Conservation (phyloP, 2,113 vertebrate species). For the Cinclus mexicanus region DNA sequence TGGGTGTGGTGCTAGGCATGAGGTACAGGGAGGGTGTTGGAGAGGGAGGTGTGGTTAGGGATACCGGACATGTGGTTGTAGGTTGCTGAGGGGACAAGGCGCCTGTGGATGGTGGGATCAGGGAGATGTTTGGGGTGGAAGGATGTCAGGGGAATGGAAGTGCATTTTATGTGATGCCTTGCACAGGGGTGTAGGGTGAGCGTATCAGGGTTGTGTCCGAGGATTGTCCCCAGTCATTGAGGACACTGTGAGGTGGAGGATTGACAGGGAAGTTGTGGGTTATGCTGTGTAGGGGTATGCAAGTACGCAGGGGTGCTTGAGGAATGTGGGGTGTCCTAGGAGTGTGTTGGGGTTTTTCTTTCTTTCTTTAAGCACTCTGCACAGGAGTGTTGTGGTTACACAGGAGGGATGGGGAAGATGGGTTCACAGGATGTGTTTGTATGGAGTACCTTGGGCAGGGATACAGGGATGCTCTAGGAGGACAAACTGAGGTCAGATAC, state of each 20-base stretch:
- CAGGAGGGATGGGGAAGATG: neutral
- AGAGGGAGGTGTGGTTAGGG: rapidly evolving
- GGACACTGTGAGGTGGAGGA: neutral
- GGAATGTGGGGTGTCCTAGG: neutral
- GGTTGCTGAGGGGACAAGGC: neutral
- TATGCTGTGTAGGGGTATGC: neutral
- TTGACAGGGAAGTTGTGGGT: neutral
- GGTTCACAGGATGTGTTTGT: rapidly evolving
- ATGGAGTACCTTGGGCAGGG: neutral
- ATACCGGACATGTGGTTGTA: rapidly evolving
- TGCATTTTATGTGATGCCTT: neutral
- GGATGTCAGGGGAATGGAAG: neutral
- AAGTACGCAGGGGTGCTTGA: neutral
- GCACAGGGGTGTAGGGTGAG: rapidly evolving
- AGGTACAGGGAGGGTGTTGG: neutral
- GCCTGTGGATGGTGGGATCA: neutral
- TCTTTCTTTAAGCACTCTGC: neutral
- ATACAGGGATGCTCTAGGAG: neutral
- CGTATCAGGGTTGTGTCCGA: neutral
- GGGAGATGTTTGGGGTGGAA: neutral
- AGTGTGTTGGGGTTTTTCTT: neutral
- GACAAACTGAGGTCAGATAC: neutral
- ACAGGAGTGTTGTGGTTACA: neutral
- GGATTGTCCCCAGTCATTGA: neutral
- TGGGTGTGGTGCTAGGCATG: rapidly evolving